A percentile compares a stretch with the other conserved stretches of the same genome.
These are phyloP conservation scores for Tortrix viridana DNA, from an alignment of 2,888 invertebrate genomes.

Conservation along the genomic window DNA sequence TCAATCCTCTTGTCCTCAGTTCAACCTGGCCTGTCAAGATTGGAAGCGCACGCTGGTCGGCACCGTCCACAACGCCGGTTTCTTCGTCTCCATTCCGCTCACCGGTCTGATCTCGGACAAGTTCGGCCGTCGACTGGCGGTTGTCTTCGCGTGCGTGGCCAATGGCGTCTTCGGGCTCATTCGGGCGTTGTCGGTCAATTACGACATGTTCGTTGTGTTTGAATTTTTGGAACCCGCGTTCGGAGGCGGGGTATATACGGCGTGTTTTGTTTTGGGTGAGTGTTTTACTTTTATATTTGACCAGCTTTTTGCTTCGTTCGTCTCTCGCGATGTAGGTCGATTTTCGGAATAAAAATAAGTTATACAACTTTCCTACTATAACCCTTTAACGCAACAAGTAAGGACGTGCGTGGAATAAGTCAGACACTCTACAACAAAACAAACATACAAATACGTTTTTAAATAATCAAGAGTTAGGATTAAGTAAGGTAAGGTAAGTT, in stretches of 20 bases:
- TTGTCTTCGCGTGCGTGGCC: constrained; percentile 83
- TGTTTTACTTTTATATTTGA: constrained; percentile 18
- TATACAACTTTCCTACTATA: too few relatives aligned
- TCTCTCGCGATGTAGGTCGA: too few relatives aligned
- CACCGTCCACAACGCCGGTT: constrained; percentile 89
- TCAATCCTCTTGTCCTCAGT: constrained; percentile 67
- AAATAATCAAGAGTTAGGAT: too few relatives aligned
- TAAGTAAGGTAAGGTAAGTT: too few relatives aligned
- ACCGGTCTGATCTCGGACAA: constrained; percentile 89
- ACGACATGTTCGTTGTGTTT: constrained; percentile 83
- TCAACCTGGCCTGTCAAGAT: constrained; percentile 86
- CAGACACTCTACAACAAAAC: too few relatives aligned
- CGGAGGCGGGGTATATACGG: constrained; percentile 84
- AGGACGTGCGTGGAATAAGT: too few relatives aligned
- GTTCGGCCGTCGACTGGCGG: constrained; percentile 86
- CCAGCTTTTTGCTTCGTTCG: too few relatives aligned
- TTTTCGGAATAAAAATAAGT: too few relatives aligned
- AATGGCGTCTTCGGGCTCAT: constrained; percentile 83
- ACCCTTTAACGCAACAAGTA: too few relatives aligned
- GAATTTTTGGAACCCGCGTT: constrained; percentile 85
- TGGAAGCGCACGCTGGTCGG: constrained; percentile 91
- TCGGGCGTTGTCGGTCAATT: constrained; percentile 83
- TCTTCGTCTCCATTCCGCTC: constrained; percentile 88
- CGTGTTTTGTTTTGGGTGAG: constrained; percentile 86
- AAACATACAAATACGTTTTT: too few relatives aligned